These are phyloP conservation scores for Calidris pugnax DNA, from an alignment of 2,113 vertebrate genomes.

Conservation along the genomic window DNA sequence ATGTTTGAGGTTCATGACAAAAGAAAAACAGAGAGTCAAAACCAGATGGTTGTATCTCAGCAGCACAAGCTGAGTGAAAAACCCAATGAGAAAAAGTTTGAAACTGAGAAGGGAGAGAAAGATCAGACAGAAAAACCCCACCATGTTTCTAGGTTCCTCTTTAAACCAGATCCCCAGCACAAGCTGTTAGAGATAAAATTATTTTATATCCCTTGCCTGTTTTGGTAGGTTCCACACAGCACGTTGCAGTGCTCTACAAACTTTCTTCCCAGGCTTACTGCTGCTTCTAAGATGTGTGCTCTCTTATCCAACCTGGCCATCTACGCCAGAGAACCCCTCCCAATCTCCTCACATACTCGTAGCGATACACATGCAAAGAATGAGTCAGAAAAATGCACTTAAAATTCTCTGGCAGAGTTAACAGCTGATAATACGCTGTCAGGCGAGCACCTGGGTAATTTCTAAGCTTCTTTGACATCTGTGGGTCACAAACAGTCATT, in stretches of 20 bases:
- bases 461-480: neutral
- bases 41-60: neutral
- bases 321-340: neutral
- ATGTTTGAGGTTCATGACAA: neutral
- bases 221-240: neutral
- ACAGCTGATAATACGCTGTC: neutral
- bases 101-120: neutral
- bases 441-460: neutral
- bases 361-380: neutral
- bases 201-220: rapidly evolving
- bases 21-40: neutral
- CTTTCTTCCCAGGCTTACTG: neutral
- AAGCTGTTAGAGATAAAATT: neutral
- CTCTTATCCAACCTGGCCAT: neutral
- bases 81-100: neutral
- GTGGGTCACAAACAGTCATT: neutral
- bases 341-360: neutral
- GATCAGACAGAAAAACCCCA: neutral
- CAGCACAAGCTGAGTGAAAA: neutral
- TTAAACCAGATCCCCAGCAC: neutral
- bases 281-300: neutral
- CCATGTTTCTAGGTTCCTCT: neutral
- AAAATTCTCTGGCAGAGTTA: neutral
- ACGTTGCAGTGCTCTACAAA: neutral
- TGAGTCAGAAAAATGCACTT: neutral